Evolutionary conservation across 1,140 invertebrate species (phyloP).

Genomic region (Macrobrachium nipponense): DNA sequence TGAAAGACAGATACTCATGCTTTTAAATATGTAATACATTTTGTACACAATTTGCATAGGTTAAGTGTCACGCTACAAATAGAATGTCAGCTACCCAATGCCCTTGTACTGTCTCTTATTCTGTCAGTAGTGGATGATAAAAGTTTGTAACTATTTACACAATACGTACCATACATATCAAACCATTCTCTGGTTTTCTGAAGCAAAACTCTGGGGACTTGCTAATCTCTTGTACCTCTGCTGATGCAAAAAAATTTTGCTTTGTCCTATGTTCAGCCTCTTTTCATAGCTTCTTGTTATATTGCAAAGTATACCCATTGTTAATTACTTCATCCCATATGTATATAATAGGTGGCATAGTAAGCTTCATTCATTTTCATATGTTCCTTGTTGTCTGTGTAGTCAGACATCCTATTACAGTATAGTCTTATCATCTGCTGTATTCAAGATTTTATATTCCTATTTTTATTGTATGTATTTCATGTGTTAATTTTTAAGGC

Average conservation of each 20-base stretch:
- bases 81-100: constrained; percentile 33
- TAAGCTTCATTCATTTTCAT: constrained; percentile 28
- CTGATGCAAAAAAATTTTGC: too few relatives aligned
- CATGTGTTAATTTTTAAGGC: constrained; percentile 30
- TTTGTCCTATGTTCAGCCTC: too few relatives aligned
- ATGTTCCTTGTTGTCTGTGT: constrained; percentile 21
- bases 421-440: constrained; percentile 29
- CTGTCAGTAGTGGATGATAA: constrained; percentile 25
- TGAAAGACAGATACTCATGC: constrained; percentile 52
- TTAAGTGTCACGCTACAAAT: constrained; percentile 46
- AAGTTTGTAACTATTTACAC: constrained; percentile 13
- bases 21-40: constrained; percentile 52
- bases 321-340: neutral
- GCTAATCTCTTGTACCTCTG: too few relatives aligned
- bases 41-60: constrained; percentile 54
- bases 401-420: neutral
- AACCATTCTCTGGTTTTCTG: constrained; percentile 38
- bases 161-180: constrained; percentile 53
- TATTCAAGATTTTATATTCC: constrained; percentile 12
- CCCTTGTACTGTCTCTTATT: constrained; percentile 19
- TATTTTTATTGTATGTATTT: constrained; percentile 30
- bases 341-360: constrained; percentile 55
- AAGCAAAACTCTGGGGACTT: constrained; percentile 14
- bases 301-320: too few relatives aligned
- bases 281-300: too few relatives aligned